Conservation (phyloP, 2,888 invertebrate genomes). For the Caenorhabditis drosophilae region DNA sequence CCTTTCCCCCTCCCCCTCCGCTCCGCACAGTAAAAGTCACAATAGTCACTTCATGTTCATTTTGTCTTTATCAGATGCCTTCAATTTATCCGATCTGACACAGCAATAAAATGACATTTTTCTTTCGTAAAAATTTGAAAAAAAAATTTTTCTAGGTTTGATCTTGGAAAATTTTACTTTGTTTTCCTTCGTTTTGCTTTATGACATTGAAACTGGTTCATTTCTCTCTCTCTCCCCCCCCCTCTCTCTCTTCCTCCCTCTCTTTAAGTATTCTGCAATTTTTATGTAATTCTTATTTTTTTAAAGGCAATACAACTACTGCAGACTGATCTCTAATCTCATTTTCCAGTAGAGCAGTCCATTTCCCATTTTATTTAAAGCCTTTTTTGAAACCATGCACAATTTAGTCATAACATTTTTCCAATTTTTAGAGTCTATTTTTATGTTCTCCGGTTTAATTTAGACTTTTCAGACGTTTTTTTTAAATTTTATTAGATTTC, state of each 20-base stretch:
- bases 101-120: slow-evolving; percentile 1
- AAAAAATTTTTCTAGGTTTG: not conserved
- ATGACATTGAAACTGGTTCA: slow-evolving; percentile 3
- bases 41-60: slow-evolving; percentile 4
- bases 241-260: not conserved
- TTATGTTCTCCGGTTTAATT: not conserved
- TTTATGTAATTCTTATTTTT: not conserved
- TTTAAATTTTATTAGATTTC: not conserved
- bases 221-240: not conserved
- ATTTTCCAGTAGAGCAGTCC: not conserved
- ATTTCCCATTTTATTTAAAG: not conserved
- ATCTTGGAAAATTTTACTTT: slow-evolving; percentile 2
- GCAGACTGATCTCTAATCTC: slow-evolving; percentile 5
- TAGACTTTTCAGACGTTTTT: not conserved
- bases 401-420: not conserved
- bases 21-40: not conserved
- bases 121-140: not conserved
- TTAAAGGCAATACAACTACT: slow-evolving; percentile 6
- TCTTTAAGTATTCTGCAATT: not conserved
- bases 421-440: not conserved
- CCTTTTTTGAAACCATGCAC: not conserved
- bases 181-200: not conserved
- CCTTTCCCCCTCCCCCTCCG: not conserved
- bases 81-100: not conserved
- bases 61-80: not conserved